These are phyloP conservation scores for Stigmatopora argus DNA, from an alignment of 2,113 vertebrate species.

Conservation along the genomic window DNA sequence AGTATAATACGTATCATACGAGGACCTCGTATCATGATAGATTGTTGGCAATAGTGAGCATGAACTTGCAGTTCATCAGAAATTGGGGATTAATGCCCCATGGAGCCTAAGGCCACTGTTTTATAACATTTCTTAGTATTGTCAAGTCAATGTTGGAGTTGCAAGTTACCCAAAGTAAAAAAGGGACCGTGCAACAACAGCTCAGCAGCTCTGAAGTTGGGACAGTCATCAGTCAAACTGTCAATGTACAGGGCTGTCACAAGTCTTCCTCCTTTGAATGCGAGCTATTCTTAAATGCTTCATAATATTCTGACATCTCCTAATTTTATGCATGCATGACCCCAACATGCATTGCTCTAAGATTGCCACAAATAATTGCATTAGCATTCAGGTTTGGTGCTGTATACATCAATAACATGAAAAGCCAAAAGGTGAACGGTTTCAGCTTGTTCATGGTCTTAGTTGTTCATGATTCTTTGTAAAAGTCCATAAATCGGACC, in stretches of 20 bases:
- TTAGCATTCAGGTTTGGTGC: not conserved
- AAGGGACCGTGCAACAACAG: too few relatives aligned
- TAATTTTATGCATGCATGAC: not conserved
- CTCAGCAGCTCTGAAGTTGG: too few relatives aligned
- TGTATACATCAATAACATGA: not conserved
- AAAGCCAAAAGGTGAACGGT: not conserved
- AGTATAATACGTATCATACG: too few relatives aligned
- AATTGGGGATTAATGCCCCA: too few relatives aligned
- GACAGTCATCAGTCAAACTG: not conserved
- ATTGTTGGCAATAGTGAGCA: too few relatives aligned
- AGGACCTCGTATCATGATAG: too few relatives aligned
- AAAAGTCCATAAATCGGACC: slow-evolving; percentile 45
- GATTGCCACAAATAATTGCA: not conserved
- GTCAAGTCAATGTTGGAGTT: too few relatives aligned
- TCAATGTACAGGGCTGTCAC: not conserved
- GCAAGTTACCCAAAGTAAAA: too few relatives aligned
- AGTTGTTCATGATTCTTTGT: slow-evolving; percentile 26
- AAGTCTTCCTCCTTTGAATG: not conserved
- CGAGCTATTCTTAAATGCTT: not conserved
- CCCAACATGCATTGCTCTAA: not conserved
- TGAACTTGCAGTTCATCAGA: too few relatives aligned
- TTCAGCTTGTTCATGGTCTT: slow-evolving; percentile 6
- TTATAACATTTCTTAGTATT: too few relatives aligned
- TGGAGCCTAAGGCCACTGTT: too few relatives aligned
- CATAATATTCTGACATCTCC: not conserved